A percentile compares a stretch with the other conserved stretches of the same genome.
Conservation (phyloP, 2,888 invertebrate genomes). For the Sphaeridia pumilis region DNA sequence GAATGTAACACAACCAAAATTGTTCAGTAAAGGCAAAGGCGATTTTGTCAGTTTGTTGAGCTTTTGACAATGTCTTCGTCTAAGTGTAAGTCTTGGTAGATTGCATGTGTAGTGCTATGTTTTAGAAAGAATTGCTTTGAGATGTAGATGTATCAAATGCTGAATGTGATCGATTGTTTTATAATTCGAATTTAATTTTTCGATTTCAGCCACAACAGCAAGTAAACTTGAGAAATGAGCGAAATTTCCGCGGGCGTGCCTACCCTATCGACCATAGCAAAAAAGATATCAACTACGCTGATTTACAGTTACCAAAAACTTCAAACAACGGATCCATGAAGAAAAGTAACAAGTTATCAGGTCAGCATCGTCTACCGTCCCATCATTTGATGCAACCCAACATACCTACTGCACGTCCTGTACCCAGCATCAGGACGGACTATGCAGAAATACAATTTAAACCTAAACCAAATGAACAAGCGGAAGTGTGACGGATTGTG, state of each 20-base stretch:
- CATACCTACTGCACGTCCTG: constrained; percentile 6
- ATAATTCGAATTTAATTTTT: too few species aligned
- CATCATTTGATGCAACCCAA: constrained; percentile 18
- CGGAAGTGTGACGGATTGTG: constrained; percentile 35
- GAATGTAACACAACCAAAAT: background rate
- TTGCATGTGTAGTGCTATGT: too few species aligned
- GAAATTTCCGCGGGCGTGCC: constrained; percentile 33
- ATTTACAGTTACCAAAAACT: constrained; percentile 39
- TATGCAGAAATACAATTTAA: constrained; percentile 36
- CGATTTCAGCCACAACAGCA: constrained; percentile 28
- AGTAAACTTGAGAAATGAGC: constrained; percentile 35
- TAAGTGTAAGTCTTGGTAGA: too few species aligned
- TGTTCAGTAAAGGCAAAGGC: too few species aligned
- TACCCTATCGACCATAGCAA: constrained; percentile 27
- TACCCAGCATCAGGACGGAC: constrained; percentile 26
- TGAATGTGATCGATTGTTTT: too few species aligned
- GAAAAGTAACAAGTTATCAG: constrained; percentile 32
- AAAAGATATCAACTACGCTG: constrained; percentile 39
- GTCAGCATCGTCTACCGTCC: constrained; percentile 21
- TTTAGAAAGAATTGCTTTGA: too few species aligned
- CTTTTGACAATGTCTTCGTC: too few species aligned
- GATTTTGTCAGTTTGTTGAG: too few species aligned
- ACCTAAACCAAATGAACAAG: constrained; percentile 35
- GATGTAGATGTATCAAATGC: too few species aligned
- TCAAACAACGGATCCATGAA: constrained; percentile 39